phyloP scores from a whole-genome alignment of 2,797 vertebrate genomes.

The Myripristis murdjan region DNA sequence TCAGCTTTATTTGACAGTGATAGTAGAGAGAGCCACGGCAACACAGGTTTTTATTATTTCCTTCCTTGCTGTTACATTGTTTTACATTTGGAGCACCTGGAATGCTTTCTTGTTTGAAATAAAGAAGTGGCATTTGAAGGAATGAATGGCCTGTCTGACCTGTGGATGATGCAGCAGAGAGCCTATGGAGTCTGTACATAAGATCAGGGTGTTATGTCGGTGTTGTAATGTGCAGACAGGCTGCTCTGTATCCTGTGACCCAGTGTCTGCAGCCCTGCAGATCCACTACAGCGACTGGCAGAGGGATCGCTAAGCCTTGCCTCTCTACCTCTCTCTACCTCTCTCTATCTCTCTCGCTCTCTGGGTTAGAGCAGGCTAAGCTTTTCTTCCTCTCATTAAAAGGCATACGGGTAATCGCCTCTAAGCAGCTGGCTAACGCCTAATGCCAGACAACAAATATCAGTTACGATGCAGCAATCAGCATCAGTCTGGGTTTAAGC shows the following conservation, averaged over 20 bases:
- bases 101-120: too few species aligned
- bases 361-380: constrained; percentile 75
- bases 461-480: constrained; percentile 30
- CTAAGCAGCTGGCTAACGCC: constrained; percentile 75
- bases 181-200: background rate
- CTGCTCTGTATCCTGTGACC: constrained; percentile 56
- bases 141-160: too few species aligned
- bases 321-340: constrained; percentile 30
- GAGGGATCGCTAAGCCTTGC: constrained; percentile 57
- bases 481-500: constrained; percentile 7
- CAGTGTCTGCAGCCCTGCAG: constrained; percentile 43
- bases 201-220: constrained; percentile 40
- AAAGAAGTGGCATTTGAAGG: too few species aligned
- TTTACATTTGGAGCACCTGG: too few species aligned
- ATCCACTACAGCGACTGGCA: constrained; percentile 33
- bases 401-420: constrained; percentile 75
- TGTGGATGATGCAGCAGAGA: too few species aligned
- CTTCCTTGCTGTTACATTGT: too few species aligned
- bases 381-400: constrained; percentile 81
- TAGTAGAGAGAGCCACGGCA: too few species aligned
- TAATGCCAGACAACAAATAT: constrained; percentile 72
- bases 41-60: too few species aligned
- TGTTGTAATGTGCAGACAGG: constrained; percentile 40
- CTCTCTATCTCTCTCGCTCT: constrained; percentile 42
- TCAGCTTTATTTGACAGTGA: too few species aligned